Evolutionary conservation across 2,888 invertebrate genomes (phyloP).

Genomic region (Dryadula phaetusa): DNA sequence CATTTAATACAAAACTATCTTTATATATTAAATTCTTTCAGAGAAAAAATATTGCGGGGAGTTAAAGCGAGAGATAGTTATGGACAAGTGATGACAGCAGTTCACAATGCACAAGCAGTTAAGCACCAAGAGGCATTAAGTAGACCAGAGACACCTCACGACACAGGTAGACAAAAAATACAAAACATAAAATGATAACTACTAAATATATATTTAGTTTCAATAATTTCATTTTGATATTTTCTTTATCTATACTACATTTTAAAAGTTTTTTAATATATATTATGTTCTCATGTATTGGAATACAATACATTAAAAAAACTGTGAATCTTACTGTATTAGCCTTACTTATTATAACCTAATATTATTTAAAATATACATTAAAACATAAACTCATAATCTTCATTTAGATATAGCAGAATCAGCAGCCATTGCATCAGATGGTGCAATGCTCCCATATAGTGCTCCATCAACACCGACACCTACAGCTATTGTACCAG

Average conservation of each 20-base stretch:
- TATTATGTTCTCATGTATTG: too few species aligned
- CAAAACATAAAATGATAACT: too few species aligned
- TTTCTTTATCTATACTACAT: too few species aligned
- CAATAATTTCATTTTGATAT: too few species aligned
- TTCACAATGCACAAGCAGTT: conserved; percentile 86
- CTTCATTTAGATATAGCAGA: conserved; percentile 69
- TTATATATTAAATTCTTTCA: conserved; percentile 61
- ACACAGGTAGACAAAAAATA: conserved; percentile 66
- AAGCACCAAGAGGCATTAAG: conserved; percentile 74
- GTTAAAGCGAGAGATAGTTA: conserved; percentile 94
- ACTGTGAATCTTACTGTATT: not conserved
- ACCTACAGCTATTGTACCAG: conserved; percentile 68
- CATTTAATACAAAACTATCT: conserved; percentile 26
- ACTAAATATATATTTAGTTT: too few species aligned
- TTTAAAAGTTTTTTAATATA: too few species aligned
- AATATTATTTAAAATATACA: not conserved
- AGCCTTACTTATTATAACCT: not conserved
- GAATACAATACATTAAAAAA: too few species aligned
- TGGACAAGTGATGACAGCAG: conserved; percentile 91
- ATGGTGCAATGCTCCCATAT: conserved; percentile 83
- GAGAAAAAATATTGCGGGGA: conserved; percentile 88
- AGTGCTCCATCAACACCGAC: conserved; percentile 70
- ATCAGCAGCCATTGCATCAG: conserved; percentile 74
- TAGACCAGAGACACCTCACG: conserved; percentile 68
- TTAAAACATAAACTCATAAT: not conserved